These are phyloP conservation scores for Danio tinwini DNA, from an alignment of 2,797 vertebrate species.

Conservation along the genomic window DNA sequence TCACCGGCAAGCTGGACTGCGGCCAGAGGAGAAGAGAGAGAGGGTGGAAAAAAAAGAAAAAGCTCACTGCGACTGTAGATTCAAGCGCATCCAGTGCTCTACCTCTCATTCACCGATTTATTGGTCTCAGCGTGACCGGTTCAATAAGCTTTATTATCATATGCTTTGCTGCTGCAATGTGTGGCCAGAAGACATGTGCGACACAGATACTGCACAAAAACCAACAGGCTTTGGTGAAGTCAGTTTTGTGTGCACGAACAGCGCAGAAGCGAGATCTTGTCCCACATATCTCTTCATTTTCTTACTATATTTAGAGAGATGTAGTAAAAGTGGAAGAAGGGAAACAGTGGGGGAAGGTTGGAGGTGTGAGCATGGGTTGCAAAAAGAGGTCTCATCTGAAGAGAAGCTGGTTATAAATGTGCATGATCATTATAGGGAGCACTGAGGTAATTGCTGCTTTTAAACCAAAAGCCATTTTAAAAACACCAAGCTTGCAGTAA, in stretches of 20 bases:
- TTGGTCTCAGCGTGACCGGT: slow-evolving; percentile 44
- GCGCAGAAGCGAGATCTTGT: slow-evolving; percentile 34
- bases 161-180: slow-evolving; percentile 38
- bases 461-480: slow-evolving; percentile 29
- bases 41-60: neutral
- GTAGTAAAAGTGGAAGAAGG: slow-evolving; percentile 19
- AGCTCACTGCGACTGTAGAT: slow-evolving; percentile 50
- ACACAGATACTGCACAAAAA: slow-evolving; percentile 7
- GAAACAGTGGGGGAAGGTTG: slow-evolving; percentile 24
- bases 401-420: slow-evolving; percentile 18
- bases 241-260: slow-evolving; percentile 8
- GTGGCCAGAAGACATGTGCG: slow-evolving; percentile 22
- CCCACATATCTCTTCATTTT: slow-evolving; percentile 48
- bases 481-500: neutral
- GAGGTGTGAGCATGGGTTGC: slow-evolving; percentile 7
- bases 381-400: slow-evolving; percentile 40
- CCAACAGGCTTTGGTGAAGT: neutral
- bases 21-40: neutral
- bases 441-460: slow-evolving; percentile 28
- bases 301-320: slow-evolving; percentile 56
- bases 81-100: slow-evolving; percentile 37
- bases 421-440: slow-evolving; percentile 18
- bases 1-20: slow-evolving; percentile 23
- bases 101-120: slow-evolving; percentile 42
- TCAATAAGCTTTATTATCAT: slow-evolving; percentile 48